Evolutionary conservation across 1,140 invertebrate genomes (phyloP).

Genomic region (Drosophila bifasciata): DNA sequence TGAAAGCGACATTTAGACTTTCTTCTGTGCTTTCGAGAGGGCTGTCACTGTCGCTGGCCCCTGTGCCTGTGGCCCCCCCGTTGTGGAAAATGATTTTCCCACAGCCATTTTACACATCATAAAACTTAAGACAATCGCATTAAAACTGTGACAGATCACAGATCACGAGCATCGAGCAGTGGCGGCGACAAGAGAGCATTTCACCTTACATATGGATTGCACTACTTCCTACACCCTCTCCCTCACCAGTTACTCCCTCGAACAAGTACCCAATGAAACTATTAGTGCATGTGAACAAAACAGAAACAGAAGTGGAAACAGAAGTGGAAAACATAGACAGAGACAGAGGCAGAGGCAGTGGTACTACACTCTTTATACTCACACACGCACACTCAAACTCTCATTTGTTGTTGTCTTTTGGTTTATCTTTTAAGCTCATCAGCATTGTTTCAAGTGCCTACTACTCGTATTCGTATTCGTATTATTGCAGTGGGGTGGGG

Average conservation of each 20-base stretch:
- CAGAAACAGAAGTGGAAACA: constrained; percentile 32
- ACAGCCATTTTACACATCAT: constrained; percentile 78
- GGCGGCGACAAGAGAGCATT: constrained; percentile 66
- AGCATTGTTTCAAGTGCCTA: constrained; percentile 69
- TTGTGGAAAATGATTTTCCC: constrained; percentile 50
- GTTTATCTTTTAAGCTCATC: constrained; percentile 81
- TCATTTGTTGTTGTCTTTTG: constrained; percentile 58
- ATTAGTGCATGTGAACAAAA: constrained; percentile 50
- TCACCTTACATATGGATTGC: constrained; percentile 58
- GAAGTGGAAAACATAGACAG: constrained; percentile 17
- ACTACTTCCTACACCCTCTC: constrained; percentile 29
- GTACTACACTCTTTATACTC: constrained; percentile 4
- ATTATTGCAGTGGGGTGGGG: neutral
- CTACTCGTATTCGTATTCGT: constrained; percentile 5
- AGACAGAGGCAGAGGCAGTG: neutral
- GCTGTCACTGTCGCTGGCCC: constrained; percentile 1
- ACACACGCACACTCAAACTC: constrained; percentile 33
- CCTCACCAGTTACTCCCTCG: neutral
- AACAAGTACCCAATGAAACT: constrained; percentile 32
- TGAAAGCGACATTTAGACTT: constrained; percentile 78
- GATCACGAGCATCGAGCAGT: constrained; percentile 79
- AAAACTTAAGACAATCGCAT: constrained; percentile 80
- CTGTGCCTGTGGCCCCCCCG: neutral
- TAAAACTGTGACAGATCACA: constrained; percentile 82
- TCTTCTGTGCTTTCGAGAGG: constrained; percentile 46